A percentile compares a stretch with the other conserved stretches of the same genome.
phyloP scores from a whole-genome alignment of 2,888 invertebrate species.

The Spialia ferax region DNA sequence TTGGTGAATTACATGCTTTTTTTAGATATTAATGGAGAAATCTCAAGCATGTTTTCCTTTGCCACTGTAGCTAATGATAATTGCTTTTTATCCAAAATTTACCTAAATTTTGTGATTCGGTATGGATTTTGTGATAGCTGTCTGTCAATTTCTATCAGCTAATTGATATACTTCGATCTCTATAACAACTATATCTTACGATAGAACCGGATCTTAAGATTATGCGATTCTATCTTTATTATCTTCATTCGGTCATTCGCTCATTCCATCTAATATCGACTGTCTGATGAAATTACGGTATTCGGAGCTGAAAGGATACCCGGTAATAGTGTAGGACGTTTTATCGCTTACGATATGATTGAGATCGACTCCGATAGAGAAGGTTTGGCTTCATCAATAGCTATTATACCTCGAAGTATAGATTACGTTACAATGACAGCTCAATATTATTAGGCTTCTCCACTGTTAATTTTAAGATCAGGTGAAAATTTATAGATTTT shows the following conservation, averaged over 20 bases:
- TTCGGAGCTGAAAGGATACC: conserved; percentile 49
- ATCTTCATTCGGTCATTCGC: conserved; percentile 44
- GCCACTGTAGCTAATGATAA: too few species aligned
- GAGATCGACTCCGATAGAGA: background rate
- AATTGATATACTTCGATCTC: conserved; percentile 13
- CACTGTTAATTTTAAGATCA: too few species aligned
- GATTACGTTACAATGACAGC: too few species aligned
- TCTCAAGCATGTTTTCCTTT: too few species aligned
- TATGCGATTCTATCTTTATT: conserved; percentile 50
- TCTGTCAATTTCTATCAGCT: too few species aligned
- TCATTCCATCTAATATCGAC: conserved; percentile 44
- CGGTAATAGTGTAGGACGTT: conserved; percentile 54
- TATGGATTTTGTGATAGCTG: too few species aligned
- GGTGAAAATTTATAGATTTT: too few species aligned
- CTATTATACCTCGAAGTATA: background rate
- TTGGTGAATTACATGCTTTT: too few species aligned
- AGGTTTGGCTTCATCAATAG: background rate
- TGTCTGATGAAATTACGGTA: conserved; percentile 39
- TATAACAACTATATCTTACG: background rate
- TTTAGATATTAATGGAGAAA: too few species aligned
- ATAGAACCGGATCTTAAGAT: conserved; percentile 50
- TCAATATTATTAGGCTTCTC: too few species aligned
- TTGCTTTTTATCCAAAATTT: too few species aligned
- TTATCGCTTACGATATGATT: conserved; percentile 11
- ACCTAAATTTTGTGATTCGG: too few species aligned